A percentile compares a stretch with the other conserved stretches of the same genome.
Evolutionary conservation across 1,140 invertebrate genomes (phyloP).

Genomic region (Portunus trituberculatus): DNA sequence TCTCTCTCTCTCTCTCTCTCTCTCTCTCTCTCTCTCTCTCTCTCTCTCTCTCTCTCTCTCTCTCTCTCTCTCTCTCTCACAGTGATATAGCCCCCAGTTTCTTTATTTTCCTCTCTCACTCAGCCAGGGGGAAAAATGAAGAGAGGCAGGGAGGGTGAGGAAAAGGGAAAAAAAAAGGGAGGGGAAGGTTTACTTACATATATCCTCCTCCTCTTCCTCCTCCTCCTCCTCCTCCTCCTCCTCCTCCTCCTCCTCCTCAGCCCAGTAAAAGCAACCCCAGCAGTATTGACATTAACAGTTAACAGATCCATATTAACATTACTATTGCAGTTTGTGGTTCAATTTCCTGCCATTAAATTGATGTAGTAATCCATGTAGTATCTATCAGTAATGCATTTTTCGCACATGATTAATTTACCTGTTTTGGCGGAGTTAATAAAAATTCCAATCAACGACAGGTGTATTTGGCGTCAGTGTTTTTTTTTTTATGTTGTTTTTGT

Average conservation of each 20-base stretch:
- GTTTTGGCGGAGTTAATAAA: too few relatives aligned
- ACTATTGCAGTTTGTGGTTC: too few relatives aligned
- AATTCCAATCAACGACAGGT: too few relatives aligned
- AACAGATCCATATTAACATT: too few relatives aligned
- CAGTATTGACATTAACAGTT: too few relatives aligned
- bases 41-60: neutral
- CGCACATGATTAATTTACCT: too few relatives aligned
- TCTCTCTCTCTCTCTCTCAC: neutral
- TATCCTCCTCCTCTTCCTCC: neutral
- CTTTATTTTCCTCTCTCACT: neutral
- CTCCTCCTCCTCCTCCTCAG: too few relatives aligned
- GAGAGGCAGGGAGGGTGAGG: neutral
- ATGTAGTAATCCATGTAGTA: too few relatives aligned
- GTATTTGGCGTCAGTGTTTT: neutral
- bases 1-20: neutral
- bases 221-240: too few relatives aligned
- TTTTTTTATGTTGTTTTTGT: neutral
- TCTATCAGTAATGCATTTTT: too few relatives aligned
- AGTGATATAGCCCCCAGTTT: neutral
- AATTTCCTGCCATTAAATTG: too few relatives aligned
- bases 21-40: neutral
- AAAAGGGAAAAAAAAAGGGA: neutral
- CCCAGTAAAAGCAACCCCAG: neutral
- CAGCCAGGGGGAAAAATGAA: neutral
- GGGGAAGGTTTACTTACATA: neutral